These are phyloP conservation scores for Aselliscus stoliczkanus DNA, from an alignment of 2,797 vertebrate genomes.

Conservation along the genomic window DNA sequence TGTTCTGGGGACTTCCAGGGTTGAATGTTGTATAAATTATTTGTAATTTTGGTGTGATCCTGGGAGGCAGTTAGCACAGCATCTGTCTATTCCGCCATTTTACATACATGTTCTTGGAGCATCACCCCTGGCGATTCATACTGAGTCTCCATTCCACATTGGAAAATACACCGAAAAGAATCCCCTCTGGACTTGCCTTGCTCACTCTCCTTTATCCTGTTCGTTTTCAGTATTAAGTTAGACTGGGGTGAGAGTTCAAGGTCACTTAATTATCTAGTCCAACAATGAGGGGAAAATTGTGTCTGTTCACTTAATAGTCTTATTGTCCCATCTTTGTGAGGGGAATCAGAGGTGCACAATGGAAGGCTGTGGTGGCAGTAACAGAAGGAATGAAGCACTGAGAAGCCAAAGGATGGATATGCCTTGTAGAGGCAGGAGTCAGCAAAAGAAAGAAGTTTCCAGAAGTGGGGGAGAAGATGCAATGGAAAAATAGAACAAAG, in stretches of 20 bases:
- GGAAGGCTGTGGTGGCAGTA: background rate
- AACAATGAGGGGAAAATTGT: background rate
- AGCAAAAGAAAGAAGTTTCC: background rate
- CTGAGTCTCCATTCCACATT: background rate
- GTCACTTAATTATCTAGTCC: background rate
- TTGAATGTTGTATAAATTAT: no score
- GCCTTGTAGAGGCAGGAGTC: background rate
- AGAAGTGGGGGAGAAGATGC: background rate
- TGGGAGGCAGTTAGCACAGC: no score
- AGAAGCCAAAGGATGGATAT: background rate
- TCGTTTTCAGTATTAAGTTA: background rate
- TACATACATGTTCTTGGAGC: background rate
- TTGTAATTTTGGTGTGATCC: no score
- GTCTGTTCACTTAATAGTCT: background rate
- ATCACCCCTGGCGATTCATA: background rate
- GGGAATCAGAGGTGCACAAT: background rate
- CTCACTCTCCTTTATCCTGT: background rate
- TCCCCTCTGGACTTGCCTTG: background rate
- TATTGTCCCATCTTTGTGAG: background rate
- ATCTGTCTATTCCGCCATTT: no score
- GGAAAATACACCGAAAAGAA: background rate
- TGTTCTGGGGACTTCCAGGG: no score
- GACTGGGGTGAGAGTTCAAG: background rate
- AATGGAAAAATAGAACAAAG: background rate
- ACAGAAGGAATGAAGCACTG: background rate